These are phyloP conservation scores for Mionectes olivaceus DNA, from an alignment of 2,797 vertebrate genomes.

Conservation along the genomic window DNA sequence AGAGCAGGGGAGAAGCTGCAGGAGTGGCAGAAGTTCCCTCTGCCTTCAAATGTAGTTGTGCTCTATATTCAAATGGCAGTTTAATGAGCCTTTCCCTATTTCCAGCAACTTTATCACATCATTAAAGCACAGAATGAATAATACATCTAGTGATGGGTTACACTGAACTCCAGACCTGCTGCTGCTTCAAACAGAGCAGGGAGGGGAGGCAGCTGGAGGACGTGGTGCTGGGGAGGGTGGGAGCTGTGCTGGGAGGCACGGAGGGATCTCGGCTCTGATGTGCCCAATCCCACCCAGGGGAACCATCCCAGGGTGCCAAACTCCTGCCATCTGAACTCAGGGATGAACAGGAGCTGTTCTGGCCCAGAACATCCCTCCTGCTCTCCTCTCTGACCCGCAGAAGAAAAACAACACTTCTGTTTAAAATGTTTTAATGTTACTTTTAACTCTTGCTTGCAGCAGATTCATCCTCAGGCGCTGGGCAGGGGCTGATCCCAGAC, in stretches of 20 bases:
- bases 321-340: neutral
- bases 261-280: neutral
- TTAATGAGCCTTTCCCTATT: conserved; percentile 91
- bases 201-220: conserved; percentile 1
- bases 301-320: neutral
- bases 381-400: neutral
- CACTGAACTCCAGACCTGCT: conserved; percentile 78
- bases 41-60: conserved; percentile 78
- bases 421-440: neutral
- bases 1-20: neutral
- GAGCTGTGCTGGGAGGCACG: neutral
- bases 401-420: neutral
- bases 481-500: neutral
- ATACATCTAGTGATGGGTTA: conserved; percentile 87
- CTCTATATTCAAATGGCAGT: conserved; percentile 88
- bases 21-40: conserved; percentile 68
- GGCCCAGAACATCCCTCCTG: neutral
- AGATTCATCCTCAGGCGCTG: neutral
- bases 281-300: neutral
- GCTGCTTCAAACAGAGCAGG: conserved; percentile 70
- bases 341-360: neutral
- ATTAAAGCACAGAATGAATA: conserved; percentile 89
- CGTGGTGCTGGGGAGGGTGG: neutral
- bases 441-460: neutral
- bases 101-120: conserved; percentile 86